A percentile compares a stretch with the other conserved stretches of the same genome.
Evolutionary conservation across 1,140 invertebrate genomes (phyloP).

Genomic region (Araneus ventricosus): DNA sequence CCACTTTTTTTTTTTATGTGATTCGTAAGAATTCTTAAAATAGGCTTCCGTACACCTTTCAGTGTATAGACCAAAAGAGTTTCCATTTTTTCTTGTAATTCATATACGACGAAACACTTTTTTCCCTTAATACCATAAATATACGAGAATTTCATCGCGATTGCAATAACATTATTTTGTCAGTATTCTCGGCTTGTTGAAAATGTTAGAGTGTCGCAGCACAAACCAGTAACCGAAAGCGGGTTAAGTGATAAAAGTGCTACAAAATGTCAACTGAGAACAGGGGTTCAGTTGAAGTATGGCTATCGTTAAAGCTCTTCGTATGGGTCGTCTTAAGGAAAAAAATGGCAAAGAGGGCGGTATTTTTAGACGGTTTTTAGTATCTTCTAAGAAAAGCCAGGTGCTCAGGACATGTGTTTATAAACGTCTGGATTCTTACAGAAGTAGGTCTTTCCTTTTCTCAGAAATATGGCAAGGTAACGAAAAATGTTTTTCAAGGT

Average conservation of each 20-base stretch:
- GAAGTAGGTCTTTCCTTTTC: not conserved
- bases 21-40: not conserved
- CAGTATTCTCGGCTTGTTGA: not conserved
- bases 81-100: not conserved
- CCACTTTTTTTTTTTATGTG: not conserved
- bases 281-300: slow-evolving; percentile 18
- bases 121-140: not conserved
- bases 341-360: not conserved
- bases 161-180: not conserved
- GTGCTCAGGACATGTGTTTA: slow-evolving; percentile 12
- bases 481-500: not conserved
- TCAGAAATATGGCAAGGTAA: not conserved
- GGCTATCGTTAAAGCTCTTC: slow-evolving; percentile 18
- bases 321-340: not conserved
- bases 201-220: not conserved
- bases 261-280: slow-evolving; percentile 3
- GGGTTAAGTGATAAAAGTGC: slow-evolving; percentile 27
- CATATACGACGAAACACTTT: not conserved
- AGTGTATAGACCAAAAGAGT: not conserved
- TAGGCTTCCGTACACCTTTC: not conserved
- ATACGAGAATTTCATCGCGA: not conserved
- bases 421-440: slow-evolving; percentile 18
- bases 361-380: slow-evolving; percentile 41
- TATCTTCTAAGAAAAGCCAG: not conserved
- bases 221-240: not conserved